phyloP scores from a whole-genome alignment of 2,113 vertebrate species.

The Delphinus delphis region DNA sequence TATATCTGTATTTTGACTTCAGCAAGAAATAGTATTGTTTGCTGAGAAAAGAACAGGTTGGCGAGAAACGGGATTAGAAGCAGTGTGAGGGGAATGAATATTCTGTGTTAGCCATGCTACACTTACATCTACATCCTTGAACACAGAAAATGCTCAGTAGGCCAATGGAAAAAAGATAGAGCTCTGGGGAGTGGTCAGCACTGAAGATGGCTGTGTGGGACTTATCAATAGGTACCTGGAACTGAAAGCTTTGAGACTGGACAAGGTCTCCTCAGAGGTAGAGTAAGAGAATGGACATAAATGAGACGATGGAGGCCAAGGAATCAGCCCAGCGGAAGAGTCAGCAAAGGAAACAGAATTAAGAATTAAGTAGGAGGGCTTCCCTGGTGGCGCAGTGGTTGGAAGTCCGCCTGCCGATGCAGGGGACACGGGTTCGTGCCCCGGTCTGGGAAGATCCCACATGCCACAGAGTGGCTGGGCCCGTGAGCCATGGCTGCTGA shows the following conservation, averaged over 20 bases:
- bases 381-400: no score
- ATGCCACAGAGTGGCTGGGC: no score
- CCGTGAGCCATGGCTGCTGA: no score
- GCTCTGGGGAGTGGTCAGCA: neutral
- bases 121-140: neutral
- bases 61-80: neutral
- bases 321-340: neutral
- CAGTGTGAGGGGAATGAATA: neutral
- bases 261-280: neutral
- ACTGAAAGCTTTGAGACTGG: neutral
- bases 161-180: neutral
- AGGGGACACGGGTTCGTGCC: no score
- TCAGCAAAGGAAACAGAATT: neutral
- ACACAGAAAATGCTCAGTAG: neutral
- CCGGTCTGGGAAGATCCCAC: no score
- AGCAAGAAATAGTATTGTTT: neutral
- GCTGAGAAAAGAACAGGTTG: neutral
- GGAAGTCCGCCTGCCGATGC: no score
- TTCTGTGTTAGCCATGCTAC: neutral
- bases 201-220: neutral
- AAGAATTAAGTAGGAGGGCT: neutral
- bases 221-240: neutral
- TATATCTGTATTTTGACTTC: neutral
- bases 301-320: neutral
- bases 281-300: neutral